These are phyloP conservation scores for Psittacula echo DNA, from an alignment of 2,797 vertebrate genomes.

Conservation along the genomic window DNA sequence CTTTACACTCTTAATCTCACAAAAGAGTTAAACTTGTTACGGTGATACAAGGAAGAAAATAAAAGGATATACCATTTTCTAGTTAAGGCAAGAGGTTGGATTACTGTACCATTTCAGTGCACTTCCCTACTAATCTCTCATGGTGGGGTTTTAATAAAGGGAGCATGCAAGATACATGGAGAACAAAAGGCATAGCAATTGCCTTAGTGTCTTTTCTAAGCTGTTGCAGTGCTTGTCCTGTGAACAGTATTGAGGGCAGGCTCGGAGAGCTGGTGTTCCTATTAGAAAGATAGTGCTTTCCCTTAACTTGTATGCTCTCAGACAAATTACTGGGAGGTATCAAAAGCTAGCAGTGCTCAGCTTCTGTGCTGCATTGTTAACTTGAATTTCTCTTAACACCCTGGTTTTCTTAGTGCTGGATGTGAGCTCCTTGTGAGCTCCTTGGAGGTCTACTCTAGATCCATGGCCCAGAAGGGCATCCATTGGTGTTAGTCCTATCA, in stretches of 20 bases:
- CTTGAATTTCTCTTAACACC: neutral
- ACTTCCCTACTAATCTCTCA: neutral
- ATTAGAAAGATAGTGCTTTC: neutral
- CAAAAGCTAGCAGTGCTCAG: neutral
- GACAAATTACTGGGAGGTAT: neutral
- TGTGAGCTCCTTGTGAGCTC: neutral
- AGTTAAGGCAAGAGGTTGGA: neutral
- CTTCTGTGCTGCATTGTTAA: neutral
- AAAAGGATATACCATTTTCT: neutral
- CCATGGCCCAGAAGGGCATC: neutral
- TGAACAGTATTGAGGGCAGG: neutral
- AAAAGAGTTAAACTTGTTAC: neutral
- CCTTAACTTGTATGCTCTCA: neutral
- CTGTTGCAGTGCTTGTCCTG: neutral
- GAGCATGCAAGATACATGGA: neutral
- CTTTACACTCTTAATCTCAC: neutral
- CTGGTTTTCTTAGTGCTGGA: neutral
- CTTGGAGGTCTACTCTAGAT: neutral
- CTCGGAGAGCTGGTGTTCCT: fast-evolving
- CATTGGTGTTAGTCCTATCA: neutral
- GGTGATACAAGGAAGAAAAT: neutral
- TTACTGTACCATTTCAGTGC: neutral
- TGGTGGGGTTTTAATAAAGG: neutral
- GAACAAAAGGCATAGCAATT: neutral
- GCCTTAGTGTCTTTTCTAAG: neutral